Base-by-base conservation (phyloP, 2,888 invertebrate species). In the Achlya flavicornis region DNA sequence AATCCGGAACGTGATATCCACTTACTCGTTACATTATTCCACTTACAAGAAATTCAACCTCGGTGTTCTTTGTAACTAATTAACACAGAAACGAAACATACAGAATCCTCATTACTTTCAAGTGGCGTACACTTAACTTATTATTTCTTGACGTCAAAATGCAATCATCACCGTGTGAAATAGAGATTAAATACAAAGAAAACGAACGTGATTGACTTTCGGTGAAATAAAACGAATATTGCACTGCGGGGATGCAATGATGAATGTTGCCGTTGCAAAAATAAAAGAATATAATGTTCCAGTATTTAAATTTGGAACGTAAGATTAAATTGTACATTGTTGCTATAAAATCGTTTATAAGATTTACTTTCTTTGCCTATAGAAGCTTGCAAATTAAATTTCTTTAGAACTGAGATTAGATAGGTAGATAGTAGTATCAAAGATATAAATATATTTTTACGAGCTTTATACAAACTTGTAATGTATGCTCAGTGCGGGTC, bases 181-280 rank as follows among this genome's bases (percentile, higher is more conserved):
- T 79, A 76, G 71, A 76, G 77, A 83, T 84, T 82, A 74, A 81
- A 79, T 78, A 81, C 81, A 71, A 75, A 82, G 79, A 85, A 86
- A 84, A 80, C 66, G 75, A 81, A 71, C 72, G 74, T 80, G 83
- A 87, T 89, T 85, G 85, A 76, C 76, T 87, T 78, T 80, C 76
- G 4, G 74, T 61, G 61, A 32, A 77, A 72, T 61, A 70, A 74
- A 75, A 73, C 64, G 75, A 72, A 75, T 66, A 63, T 68, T 67
- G 71, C 71, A 60, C 60, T 60, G 71, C 63, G 65, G 65, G 58
- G 57, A 75, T 66, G 72, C 78, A 77, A 78, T 77, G 73, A 41
- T 65, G 64, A 35, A 12, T 48, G 53, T 53, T 53, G 19, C 53
- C 7, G 8, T 70, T 12, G 57, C 66, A 72, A 65, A 63, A 70